Evolutionary conservation across 2,113 vertebrate genomes (phyloP), one percentile per base, ranked within the genome.

Genomic region (Recurvirostra avosetta): DNA sequence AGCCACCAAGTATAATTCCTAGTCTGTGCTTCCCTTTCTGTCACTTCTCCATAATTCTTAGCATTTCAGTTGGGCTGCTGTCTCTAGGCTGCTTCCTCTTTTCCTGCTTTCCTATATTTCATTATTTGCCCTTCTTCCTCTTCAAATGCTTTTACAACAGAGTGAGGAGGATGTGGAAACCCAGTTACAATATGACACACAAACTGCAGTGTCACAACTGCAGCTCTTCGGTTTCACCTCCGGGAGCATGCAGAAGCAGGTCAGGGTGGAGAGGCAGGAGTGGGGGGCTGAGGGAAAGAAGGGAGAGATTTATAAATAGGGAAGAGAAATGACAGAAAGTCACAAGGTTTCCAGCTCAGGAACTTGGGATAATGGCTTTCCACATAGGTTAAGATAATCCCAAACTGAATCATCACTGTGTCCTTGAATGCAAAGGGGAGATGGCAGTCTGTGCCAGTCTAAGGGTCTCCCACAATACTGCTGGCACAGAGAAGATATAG

Each of bases 11-110:
- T 91, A 53, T 79, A 98, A 99, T 99, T 99, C 99, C 99, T 98
- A 98, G 91, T 97, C 97, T 96, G 94, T 97, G 99, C 99, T 99
- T 99, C 99, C 99, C 98, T 99, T 99, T 99, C 98, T 99, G 99
- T 98, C 98, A 99, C 99, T 99, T 99, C 99, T 99, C 99, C 99
- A 98, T 99, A 99, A 98, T 97, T 99, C 99, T 99, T 99, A 93
- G 95, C 97, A 96, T 99, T 99, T 99, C 99, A 91, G 99, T 99
- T 99, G 98, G 98, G 98, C 98, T 98, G 95, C 91, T 96, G 83
- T 97, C 96, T 94, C 61, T 91, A 89, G 93, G 96, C 92, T 97
- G 98, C 99, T 99, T 99, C 99, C 99, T 98, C 99, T 99, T 99
- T 99, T 91, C 99, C 98, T 98, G 95, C 98, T 99, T 99, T 98